These are phyloP conservation scores for Lypha dubia DNA, from an alignment of 2,888 invertebrate genomes.

Conservation along the genomic window DNA sequence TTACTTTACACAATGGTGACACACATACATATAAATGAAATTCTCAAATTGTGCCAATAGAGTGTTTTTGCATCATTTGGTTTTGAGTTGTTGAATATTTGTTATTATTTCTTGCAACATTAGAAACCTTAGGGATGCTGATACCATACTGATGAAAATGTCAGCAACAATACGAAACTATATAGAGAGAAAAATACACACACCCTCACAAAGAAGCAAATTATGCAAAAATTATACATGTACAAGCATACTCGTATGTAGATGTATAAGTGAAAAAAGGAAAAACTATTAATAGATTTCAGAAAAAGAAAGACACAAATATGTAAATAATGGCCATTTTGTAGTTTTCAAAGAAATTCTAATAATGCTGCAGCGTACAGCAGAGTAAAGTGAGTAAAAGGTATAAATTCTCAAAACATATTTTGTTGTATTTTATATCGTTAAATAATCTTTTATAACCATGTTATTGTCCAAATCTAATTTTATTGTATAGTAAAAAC, in stretches of 20 bases:
- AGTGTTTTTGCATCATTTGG: neutral
- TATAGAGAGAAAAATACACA: no score
- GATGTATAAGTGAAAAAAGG: neutral
- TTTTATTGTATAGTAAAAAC: no score
- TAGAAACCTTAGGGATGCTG: constrained; percentile 39
- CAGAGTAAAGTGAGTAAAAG: neutral
- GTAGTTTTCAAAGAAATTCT: neutral
- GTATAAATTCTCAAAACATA: no score
- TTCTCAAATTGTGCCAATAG: constrained; percentile 25
- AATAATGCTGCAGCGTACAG: neutral
- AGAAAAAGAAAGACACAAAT: neutral
- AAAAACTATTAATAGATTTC: neutral
- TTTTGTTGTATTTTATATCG: no score
- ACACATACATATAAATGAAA: constrained; percentile 43
- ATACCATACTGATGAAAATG: constrained; percentile 41
- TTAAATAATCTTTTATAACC: no score
- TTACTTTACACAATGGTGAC: constrained; percentile 27
- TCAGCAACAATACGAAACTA: constrained; percentile 25
- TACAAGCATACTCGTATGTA: no score
- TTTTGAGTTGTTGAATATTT: constrained; percentile 7
- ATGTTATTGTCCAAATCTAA: no score
- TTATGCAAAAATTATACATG: neutral
- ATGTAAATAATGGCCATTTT: neutral
- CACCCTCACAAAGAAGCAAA: neutral
- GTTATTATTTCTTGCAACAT: neutral